phyloP scores from a whole-genome alignment of 2,888 invertebrate genomes.

The Drepana falcataria region DNA sequence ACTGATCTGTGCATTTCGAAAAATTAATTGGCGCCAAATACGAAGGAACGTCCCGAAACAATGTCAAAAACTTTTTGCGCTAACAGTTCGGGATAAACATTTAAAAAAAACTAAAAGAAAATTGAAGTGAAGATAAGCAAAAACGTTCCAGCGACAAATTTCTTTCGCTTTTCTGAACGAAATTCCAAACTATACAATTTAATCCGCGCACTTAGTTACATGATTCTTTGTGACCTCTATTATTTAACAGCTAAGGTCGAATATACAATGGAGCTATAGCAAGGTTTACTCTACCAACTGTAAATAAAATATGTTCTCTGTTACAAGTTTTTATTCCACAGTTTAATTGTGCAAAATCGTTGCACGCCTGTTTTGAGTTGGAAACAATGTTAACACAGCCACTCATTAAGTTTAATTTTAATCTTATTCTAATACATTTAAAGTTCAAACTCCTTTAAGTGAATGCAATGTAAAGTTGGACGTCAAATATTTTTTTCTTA shows the following conservation, averaged over 20 bases:
- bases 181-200: slow-evolving; percentile 17
- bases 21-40: slow-evolving; percentile 69
- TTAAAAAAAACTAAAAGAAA: slow-evolving; percentile 38
- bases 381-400: slow-evolving; percentile 15
- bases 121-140: slow-evolving; percentile 35
- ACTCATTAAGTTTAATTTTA: not conserved
- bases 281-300: slow-evolving; percentile 2
- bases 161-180: slow-evolving; percentile 64
- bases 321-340: slow-evolving; percentile 52
- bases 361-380: slow-evolving; percentile 56
- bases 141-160: slow-evolving; percentile 62
- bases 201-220: slow-evolving; percentile 4
- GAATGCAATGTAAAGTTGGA: not conserved
- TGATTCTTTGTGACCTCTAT: slow-evolving; percentile 5
- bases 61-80: slow-evolving; percentile 69
- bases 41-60: slow-evolving; percentile 52
- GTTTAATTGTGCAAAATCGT: slow-evolving; percentile 71
- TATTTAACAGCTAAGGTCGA: not conserved
- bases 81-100: slow-evolving; percentile 45
- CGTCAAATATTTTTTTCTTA: slow-evolving; percentile 6
- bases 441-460: not conserved
- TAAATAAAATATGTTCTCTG: slow-evolving; percentile 24
- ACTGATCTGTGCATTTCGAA: slow-evolving; percentile 33
- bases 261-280: slow-evolving; percentile 4
- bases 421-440: not conserved